These are phyloP conservation scores for Epizoanthus stellaris DNA, from an alignment of 92 coral and sea anemone genomes.

Conservation along the genomic window DNA sequence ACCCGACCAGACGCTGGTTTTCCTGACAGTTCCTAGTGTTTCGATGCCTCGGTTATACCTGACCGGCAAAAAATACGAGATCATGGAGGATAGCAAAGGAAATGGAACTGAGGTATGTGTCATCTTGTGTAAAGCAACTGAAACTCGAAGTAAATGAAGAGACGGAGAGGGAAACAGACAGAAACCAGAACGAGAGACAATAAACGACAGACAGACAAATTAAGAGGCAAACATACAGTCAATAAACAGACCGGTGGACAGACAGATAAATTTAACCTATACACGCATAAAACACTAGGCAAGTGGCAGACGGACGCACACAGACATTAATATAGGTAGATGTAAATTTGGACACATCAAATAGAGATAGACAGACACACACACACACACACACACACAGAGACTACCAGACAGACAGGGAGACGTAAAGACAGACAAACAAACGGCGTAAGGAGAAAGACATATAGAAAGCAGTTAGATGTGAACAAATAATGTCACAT, in stretches of 20 bases:
- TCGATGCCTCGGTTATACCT: constrained; percentile 9
- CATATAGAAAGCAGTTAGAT: background rate
- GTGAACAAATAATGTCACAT: background rate
- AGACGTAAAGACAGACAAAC: background rate
- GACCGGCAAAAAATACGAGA: constrained; percentile 34
- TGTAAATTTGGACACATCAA: too few relatives aligned
- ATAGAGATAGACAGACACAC: too few relatives aligned
- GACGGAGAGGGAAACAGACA: background rate
- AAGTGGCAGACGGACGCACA: too few relatives aligned
- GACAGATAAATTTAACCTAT: background rate
- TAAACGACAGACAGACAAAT: background rate
- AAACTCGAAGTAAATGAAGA: background rate
- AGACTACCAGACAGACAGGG: background rate
- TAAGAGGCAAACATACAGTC: background rate
- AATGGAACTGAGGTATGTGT: constrained; percentile 9
- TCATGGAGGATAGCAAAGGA: constrained; percentile 5
- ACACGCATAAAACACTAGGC: too few relatives aligned
- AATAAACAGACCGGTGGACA: background rate
- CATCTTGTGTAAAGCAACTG: background rate
- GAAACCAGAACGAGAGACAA: background rate
- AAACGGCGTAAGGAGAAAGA: background rate
- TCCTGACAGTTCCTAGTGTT: constrained; percentile 9
- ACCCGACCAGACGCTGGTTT: constrained; percentile 12
- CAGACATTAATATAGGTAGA: too few relatives aligned
- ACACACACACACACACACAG: too few relatives aligned